Evolutionary conservation across 2,888 invertebrate genomes (phyloP), one percentile per base, ranked within the genome.

Genomic region (Mongoloraphidia duomilia): DNA sequence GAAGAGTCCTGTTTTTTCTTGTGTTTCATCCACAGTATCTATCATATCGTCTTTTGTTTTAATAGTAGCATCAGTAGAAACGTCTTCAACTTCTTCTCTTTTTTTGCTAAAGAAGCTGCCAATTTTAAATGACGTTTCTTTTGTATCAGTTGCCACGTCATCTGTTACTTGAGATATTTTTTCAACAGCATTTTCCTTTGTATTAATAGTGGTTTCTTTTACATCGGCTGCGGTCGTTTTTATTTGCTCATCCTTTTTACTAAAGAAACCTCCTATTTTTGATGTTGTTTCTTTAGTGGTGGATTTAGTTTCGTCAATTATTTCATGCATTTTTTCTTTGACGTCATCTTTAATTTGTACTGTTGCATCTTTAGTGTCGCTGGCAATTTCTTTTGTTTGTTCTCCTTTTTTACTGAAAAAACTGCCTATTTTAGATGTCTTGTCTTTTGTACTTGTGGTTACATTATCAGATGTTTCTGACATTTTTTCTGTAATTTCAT

Each of bases 261-360:
- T 51, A 41, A 56, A 50, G 35, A 55, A 56, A 35, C 50, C 52
- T 40, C 54, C 56, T 33, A 54, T 52, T 38, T 56, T 55, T 8
- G 46, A 49, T 12, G 48, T 46, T n/a, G 51, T 41, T 46, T 52
- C 50, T 38, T 52, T 50, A 8, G 47, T 44, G 35, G 43, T 47
- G 11, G 49, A 44, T 41, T 49, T 47, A 33, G 36, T 35, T 37
- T 50, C 45, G 38, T 10, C 34, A 17, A 34, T 11, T 26, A 42
- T 45, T 36, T 50, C 34, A 40, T 47, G 39, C 13, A 37, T 26
- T 52, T 37, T 41, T 45, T 42, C 47, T 12, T 35, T 12, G n/a
- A 11, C 41, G 34, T 36, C 33, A 35, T 43, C 44, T 35, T 44
- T 47, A 9, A 37, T 33, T 38, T 12, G 26, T 36, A 14, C n/a